These are phyloP conservation scores for Halesus radiatus DNA, from an alignment of 1,140 invertebrate species.

Conservation along the genomic window DNA sequence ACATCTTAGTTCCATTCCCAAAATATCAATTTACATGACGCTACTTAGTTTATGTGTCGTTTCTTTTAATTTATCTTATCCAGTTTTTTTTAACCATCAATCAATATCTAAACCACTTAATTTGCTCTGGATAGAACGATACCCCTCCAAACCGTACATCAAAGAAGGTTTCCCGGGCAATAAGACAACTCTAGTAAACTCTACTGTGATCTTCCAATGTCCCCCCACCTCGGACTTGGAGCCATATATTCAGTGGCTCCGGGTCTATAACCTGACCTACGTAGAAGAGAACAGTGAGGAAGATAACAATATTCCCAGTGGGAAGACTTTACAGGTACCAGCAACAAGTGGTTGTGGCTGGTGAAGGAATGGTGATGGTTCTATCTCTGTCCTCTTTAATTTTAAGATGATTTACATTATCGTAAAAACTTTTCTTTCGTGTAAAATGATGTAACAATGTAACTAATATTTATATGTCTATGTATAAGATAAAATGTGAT, in stretches of 20 bases:
- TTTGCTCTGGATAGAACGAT: slow-evolving; percentile 72
- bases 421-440: too few species aligned
- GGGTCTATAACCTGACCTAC: slow-evolving; percentile 63
- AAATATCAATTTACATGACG: too few species aligned
- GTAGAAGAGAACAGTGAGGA: slow-evolving; percentile 67
- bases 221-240: slow-evolving; percentile 81
- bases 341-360: slow-evolving; percentile 47
- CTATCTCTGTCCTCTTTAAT: neutral
- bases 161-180: slow-evolving; percentile 84
- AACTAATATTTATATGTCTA: too few species aligned
- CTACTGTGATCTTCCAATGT: slow-evolving; percentile 80
- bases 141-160: slow-evolving; percentile 84
- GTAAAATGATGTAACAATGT: too few species aligned
- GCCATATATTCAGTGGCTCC: slow-evolving; percentile 82
- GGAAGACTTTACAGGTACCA: slow-evolving; percentile 72
- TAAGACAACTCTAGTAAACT: slow-evolving; percentile 79
- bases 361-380: slow-evolving; percentile 34
- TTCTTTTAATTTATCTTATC: too few species aligned
- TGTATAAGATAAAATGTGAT: too few species aligned
- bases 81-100: too few species aligned
- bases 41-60: too few species aligned
- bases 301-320: slow-evolving; percentile 69
- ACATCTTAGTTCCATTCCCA: too few species aligned
- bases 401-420: too few species aligned
- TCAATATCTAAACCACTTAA: neutral